These are phyloP conservation scores for Loris lydekkerianus DNA, from an alignment of 2,797 vertebrate genomes.

Conservation along the genomic window DNA sequence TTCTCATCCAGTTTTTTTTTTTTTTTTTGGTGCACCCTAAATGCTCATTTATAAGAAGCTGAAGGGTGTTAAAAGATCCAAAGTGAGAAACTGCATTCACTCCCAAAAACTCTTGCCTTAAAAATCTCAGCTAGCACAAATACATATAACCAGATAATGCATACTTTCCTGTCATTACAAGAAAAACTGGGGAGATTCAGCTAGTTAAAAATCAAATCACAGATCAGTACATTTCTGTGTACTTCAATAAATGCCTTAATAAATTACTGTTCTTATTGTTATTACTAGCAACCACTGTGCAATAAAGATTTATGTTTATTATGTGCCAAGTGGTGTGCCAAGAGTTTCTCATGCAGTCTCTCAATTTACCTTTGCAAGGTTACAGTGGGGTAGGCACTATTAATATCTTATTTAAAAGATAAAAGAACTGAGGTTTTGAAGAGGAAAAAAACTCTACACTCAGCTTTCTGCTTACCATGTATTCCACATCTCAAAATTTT, in stretches of 20 bases:
- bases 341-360: background rate
- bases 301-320: background rate
- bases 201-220: background rate
- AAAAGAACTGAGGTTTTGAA: background rate
- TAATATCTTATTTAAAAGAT: background rate
- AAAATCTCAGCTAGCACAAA: slow-evolving; percentile 35
- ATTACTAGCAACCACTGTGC: background rate
- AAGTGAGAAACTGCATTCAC: background rate
- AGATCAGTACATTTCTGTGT: slow-evolving; percentile 11
- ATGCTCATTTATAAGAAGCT: background rate
- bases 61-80: background rate
- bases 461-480: background rate
- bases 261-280: slow-evolving; percentile 8
- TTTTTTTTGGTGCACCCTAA: background rate
- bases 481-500: background rate
- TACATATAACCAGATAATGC: background rate
- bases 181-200: background rate
- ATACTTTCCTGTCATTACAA: background rate
- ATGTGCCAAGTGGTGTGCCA: background rate
- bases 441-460: background rate
- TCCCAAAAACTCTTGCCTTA: background rate
- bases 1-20: background rate
- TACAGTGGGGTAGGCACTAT: background rate
- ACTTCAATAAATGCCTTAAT: slow-evolving; percentile 39
- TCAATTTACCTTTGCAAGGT: background rate